These are phyloP conservation scores for Hybos culiciformis DNA, from an alignment of 2,888 invertebrate species.

Conservation along the genomic window DNA sequence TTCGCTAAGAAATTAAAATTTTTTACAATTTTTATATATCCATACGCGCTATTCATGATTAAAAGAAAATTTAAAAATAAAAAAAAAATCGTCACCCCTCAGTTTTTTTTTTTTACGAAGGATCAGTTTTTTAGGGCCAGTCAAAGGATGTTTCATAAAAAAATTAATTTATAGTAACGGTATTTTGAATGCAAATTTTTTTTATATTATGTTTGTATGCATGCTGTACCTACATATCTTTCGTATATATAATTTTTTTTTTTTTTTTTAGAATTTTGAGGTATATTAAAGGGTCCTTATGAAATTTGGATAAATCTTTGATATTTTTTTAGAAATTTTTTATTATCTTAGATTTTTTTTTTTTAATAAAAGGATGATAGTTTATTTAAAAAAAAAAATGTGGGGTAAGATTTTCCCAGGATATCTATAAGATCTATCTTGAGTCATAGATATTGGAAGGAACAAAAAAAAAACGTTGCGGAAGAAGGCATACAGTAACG, in stretches of 20 bases:
- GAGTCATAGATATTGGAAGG: neutral
- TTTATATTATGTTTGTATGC: slow-evolving; percentile 6
- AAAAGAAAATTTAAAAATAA: too few relatives aligned
- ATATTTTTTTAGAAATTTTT: neutral
- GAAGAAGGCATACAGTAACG: neutral
- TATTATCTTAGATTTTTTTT: too few relatives aligned
- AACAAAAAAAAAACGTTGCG: slow-evolving; percentile 2
- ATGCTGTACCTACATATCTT: neutral
- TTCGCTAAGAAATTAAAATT: too few relatives aligned
- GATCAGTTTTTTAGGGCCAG: neutral
- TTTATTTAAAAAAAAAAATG: too few relatives aligned
- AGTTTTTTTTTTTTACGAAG: neutral
- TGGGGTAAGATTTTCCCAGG: slow-evolving; percentile 14
- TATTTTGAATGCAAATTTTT: slow-evolving; percentile 17
- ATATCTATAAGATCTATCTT: slow-evolving; percentile 11
- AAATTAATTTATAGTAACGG: slow-evolving; percentile 11
- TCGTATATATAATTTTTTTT: neutral
- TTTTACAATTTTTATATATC: too few relatives aligned
- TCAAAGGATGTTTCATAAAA: neutral
- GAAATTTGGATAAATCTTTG: neutral
- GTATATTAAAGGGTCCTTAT: neutral
- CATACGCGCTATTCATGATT: too few relatives aligned
- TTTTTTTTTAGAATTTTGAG: neutral
- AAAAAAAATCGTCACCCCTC: too few relatives aligned
- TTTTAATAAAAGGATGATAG: too few relatives aligned